Base-by-base conservation (phyloP, 1,140 invertebrate species). In the Drosophila paulistorum region DNA sequence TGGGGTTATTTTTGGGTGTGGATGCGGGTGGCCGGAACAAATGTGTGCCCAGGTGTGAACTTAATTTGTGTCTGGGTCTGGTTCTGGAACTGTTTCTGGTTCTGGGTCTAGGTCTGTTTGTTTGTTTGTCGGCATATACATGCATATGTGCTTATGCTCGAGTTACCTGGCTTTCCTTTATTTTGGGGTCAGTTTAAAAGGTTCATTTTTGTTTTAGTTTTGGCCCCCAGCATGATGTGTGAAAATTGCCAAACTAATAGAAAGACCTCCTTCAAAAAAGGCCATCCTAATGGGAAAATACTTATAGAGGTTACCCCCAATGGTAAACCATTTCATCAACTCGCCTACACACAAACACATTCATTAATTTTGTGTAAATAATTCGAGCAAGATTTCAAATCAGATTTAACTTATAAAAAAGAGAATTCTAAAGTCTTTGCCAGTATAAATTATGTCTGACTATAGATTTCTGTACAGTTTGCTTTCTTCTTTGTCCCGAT, bases 181-280 rank as follows among this genome's bases (percentile, higher is more conserved):
- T 66, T 42, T 23, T 20, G 54, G 73, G 69, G 54, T 64, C 61
- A 66, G 64, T 65, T 71, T 86, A 72, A 86, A 82, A 79, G 79
- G 77, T 85, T 81, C 57, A 71, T 80, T 85, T 78, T 39, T 39
- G 60, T 35, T 42, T 62, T 39, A 42, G 57, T 10, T 73, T 13
- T 33, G 62, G 39, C 65, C 39, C 37, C 59, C 77, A 58, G 45
- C 17, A 67, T 55, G 74, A 84, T 79, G 76, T 79, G 84, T 87
- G 80, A 89, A 87, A 87, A 89, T 84, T 76, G 79, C 84, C 67
- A 86, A 30, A 86, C 77, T 85, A 85, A 85, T 81, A 85, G 81
- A 74, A 80, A 71, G 70, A 71, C 68, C 57, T 42, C 26, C 65
- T 64, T 17, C 37, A 4, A 58, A 71, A 77, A 85, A 81, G 82